Evolutionary conservation across 1,140 invertebrate genomes (phyloP).

Genomic region (Diuraphis noxia): DNA sequence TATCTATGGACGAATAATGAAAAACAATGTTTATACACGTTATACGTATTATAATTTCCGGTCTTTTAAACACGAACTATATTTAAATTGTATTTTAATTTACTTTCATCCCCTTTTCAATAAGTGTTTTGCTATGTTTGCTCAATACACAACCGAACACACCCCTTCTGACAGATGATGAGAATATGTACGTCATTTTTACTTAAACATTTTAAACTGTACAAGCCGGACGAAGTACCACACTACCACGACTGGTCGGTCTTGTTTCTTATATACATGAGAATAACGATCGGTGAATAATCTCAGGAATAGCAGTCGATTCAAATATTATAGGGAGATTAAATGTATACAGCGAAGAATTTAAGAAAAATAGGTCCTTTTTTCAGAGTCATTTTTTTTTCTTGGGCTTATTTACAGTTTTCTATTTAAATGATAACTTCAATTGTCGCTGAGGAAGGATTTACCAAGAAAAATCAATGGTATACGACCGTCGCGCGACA

Average conservation of each 20-base stretch:
- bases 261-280: neutral
- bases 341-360: neutral
- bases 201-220: neutral
- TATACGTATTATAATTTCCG: conserved; percentile 7
- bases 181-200: conserved; percentile 6
- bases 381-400: neutral
- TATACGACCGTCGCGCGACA: neutral
- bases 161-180: neutral
- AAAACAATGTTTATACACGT: conserved; percentile 23
- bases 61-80: conserved; percentile 3
- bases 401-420: neutral
- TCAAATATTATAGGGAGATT: neutral
- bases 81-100: conserved; percentile 11
- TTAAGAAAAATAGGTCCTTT: neutral
- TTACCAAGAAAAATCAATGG: neutral
- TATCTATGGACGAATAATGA: neutral
- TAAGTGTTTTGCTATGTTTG: neutral
- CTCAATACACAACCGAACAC: neutral
- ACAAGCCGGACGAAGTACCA: neutral
- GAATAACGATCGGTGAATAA: neutral
- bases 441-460: neutral
- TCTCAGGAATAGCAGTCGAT: neutral
- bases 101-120: conserved; percentile 29
- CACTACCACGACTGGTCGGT: neutral
- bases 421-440: neutral